Conservation (phyloP, 2,888 invertebrate species). For the Mesorhabditis sp. region DNA sequence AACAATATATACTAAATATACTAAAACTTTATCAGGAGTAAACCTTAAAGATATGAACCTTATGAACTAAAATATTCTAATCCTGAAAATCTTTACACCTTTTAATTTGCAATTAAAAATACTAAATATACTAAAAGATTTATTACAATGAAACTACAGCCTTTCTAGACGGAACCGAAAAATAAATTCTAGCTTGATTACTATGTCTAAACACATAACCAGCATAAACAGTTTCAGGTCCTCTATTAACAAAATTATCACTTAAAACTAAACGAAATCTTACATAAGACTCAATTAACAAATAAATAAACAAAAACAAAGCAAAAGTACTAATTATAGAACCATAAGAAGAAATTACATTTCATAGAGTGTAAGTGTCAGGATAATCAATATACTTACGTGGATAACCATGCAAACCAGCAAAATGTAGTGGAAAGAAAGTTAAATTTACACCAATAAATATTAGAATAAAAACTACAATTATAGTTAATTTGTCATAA, state of each 20-base stretch:
- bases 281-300: slow-evolving; percentile 66
- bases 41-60: slow-evolving; percentile 44
- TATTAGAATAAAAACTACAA: slow-evolving; percentile 72
- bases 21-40: slow-evolving; percentile 27
- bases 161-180: too few species aligned
- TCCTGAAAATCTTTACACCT: slow-evolving; percentile 36
- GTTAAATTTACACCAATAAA: slow-evolving; percentile 77
- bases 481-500: slow-evolving; percentile 67
- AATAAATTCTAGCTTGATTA: slow-evolving; percentile 41
- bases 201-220: slow-evolving; percentile 43
- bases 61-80: slow-evolving; percentile 43
- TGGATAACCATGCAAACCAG: slow-evolving; percentile 72
- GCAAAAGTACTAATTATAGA: slow-evolving; percentile 68
- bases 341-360: slow-evolving; percentile 71
- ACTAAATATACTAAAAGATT: slow-evolving; percentile 35
- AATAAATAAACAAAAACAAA: slow-evolving; percentile 66
- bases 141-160: slow-evolving; percentile 18
- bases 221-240: slow-evolving; percentile 33
- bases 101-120: slow-evolving; percentile 45
- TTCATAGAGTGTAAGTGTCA: slow-evolving; percentile 70
- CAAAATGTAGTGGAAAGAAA: slow-evolving; percentile 77
- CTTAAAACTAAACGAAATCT: slow-evolving; percentile 35
- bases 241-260: slow-evolving; percentile 39
- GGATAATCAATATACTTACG: slow-evolving; percentile 76
- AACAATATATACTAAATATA: slow-evolving; percentile 43